Evolutionary conservation across 2,888 invertebrate genomes (phyloP), one percentile per base, ranked within the genome.

Genomic region (Lacanobia wlatinum): DNA sequence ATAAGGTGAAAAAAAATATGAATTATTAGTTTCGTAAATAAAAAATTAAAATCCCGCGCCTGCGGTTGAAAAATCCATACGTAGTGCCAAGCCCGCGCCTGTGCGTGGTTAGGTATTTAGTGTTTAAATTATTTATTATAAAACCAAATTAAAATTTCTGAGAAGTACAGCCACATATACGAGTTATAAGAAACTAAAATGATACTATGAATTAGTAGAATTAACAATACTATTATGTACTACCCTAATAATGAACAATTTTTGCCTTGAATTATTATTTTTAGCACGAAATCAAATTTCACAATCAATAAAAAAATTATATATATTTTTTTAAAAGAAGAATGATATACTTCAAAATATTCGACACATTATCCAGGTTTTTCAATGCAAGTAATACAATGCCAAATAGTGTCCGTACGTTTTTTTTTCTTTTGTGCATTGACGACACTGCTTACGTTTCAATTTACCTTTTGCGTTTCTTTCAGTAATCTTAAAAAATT

Each of bases 321-420:
- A n/a, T 2, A 28, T 28, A 34, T 34, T 60, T 43, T 23, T 60
- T 61, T 18, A 28, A 61, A 61, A 23, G 46, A 18, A 61, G 60
- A 46, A 61, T 48, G 61, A 61, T 48, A 46, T 61, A 28, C 61
- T 61, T 48, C 23, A 12, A 62, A 48, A 48, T 48, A 48, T 62
- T 48, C 34, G n/a, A 48, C 61, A 34, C 61, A 62, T 62, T 48
- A 48, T 62, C 48, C 61, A 62, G 61, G 61, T 62, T 48, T 48
- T 62, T 48, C 12, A 18, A 34, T 48, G 46, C 46, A 61, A 61
- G 61, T 61, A 61, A 28, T 12, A 12, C 61, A 61, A 61, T 61
- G 46, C 61, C 46, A 46, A 61, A 61, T 61, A 46, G 60, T 61
- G 60, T 60, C 40, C 46, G 60, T 61, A 46, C 43, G 46, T 61